Conservation (phyloP, 1,140 invertebrate species). For the Acyrthosiphon pisum region DNA sequence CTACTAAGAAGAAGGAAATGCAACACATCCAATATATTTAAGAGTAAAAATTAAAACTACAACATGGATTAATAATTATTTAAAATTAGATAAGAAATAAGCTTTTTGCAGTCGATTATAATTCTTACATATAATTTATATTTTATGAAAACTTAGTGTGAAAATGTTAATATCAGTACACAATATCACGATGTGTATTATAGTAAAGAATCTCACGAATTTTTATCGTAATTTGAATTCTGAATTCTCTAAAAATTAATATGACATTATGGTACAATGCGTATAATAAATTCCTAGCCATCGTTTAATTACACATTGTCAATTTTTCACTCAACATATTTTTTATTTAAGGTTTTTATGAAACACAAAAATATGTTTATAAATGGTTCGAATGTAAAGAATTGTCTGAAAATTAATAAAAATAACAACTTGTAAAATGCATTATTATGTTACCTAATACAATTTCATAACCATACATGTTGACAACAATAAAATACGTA, state of each 20-base stretch:
- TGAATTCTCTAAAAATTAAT: constrained; percentile 11
- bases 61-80: not conserved
- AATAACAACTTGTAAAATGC: not conserved
- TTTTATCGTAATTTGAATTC: not conserved
- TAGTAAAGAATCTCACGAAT: not conserved
- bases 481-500: not conserved
- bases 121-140: not conserved
- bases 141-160: not conserved
- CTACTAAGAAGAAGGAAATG: not conserved
- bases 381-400: not conserved
- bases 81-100: too few relatives aligned
- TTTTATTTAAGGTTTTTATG: not conserved
- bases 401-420: not conserved
- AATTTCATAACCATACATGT: not conserved
- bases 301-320: not conserved
- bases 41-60: not conserved
- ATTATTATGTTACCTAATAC: too few relatives aligned
- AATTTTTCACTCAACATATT: not conserved
- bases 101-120: not conserved
- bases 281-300: not conserved
- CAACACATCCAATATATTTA: not conserved
- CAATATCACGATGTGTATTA: too few relatives aligned
- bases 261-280: not conserved
- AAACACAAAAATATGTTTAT: not conserved
- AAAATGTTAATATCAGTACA: not conserved